A percentile compares a stretch with the other conserved stretches of the same genome.
phyloP scores from a whole-genome alignment of 2,888 invertebrate genomes.

The Ophioninae sp. region DNA sequence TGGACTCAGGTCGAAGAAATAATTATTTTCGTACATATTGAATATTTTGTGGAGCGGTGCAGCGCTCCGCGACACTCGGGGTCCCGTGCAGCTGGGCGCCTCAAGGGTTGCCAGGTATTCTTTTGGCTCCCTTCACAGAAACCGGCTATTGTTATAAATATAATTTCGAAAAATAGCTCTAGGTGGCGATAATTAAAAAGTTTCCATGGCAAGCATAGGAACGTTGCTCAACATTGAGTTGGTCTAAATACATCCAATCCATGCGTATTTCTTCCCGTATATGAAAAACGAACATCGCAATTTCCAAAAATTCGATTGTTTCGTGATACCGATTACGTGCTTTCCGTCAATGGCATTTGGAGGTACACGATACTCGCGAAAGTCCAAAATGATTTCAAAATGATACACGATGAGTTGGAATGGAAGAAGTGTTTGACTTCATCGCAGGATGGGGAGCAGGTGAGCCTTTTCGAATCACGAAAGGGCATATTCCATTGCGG shows the following conservation, averaged over 20 bases:
- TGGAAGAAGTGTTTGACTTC: slow-evolving; percentile 79
- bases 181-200: too few species aligned
- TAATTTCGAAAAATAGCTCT: too few species aligned
- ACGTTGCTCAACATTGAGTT: not conserved
- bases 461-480: slow-evolving; percentile 71
- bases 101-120: too few species aligned
- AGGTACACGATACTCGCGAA: not conserved
- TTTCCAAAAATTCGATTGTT: slow-evolving; percentile 3
- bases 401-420: slow-evolving; percentile 46
- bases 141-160: too few species aligned
- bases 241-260: not conserved
- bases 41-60: too few species aligned
- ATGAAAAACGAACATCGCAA: not conserved
- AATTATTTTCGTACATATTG: too few species aligned
- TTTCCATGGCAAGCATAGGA: too few species aligned
- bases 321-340: not conserved
- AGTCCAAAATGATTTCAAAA: slow-evolving; percentile 27
- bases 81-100: too few species aligned
- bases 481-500: not conserved
- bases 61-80: too few species aligned
- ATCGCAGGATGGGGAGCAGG: slow-evolving; percentile 84
- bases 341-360: slow-evolving; percentile 7
- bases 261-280: not conserved
- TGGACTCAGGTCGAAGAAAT: too few species aligned
- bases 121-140: too few species aligned